Percentiles rank a stretch among this genome's conserved stretches.
Conservation (phyloP, 2,113 vertebrate genomes). For the Sebastes schlegelii region DNA sequence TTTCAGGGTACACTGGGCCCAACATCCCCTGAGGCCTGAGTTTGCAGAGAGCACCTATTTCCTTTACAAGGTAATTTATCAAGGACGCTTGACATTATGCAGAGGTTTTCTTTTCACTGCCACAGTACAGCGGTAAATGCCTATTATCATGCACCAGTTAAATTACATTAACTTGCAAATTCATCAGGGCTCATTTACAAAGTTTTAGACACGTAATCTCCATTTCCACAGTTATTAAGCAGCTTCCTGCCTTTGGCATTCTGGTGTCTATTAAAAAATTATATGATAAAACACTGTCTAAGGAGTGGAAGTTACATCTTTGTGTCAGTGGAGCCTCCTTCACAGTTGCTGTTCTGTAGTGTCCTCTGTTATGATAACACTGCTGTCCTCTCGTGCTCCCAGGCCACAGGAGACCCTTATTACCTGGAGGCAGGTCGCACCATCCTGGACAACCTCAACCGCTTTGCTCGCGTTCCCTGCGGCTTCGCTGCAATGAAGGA, state of each 20-base stretch:
- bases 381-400: neutral
- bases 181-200: neutral
- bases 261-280: neutral
- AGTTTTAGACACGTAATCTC: neutral
- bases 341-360: neutral
- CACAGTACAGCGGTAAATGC: neutral
- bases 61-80: constrained; percentile 92
- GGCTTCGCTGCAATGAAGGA: constrained; percentile 99
- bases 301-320: neutral
- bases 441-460: constrained; percentile 98
- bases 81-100: constrained; percentile 25
- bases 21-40: constrained; percentile 96
- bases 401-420: constrained; percentile 98
- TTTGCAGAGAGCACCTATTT: constrained; percentile 99
- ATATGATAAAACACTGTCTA: neutral
- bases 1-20: constrained; percentile 98
- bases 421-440: constrained; percentile 98
- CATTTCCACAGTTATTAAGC: neutral
- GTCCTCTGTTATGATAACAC: constrained; percentile 3
- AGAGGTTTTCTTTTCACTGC: constrained; percentile 8
- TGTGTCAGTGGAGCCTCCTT: neutral
- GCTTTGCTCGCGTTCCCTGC: constrained; percentile 96
- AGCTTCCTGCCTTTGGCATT: constrained; percentile 2
- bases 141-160: neutral
- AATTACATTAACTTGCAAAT: neutral